phyloP scores from a whole-genome alignment of 92 coral and sea anemone species.

The Bergia sp. region DNA sequence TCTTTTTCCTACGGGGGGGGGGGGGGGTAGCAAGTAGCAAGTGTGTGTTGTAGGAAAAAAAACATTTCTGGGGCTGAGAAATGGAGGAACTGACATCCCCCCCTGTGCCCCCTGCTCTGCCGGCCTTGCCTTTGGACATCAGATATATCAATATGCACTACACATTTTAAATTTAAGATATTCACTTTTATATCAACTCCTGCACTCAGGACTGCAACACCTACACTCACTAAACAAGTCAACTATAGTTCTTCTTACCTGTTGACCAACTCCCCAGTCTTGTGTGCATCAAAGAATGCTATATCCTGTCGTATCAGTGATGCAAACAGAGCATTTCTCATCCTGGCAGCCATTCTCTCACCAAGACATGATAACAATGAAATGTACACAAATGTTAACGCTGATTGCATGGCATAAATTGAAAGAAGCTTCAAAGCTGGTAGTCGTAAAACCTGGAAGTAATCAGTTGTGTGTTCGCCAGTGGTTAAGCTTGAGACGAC shows the following conservation, averaged over 20 bases:
- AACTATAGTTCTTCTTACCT: conserved; percentile 58
- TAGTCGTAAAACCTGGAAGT: conserved; percentile 69
- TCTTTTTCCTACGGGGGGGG: too few species aligned
- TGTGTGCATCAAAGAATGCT: conserved; percentile 97
- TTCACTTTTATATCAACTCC: too few species aligned
- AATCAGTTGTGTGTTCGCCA: conserved; percentile 74
- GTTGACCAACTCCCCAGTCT: conserved; percentile 94
- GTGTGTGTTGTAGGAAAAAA: too few species aligned
- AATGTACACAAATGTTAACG: conserved; percentile 88
- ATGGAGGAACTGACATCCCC: too few species aligned
- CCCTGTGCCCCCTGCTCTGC: too few species aligned
- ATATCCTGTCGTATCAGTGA: conserved; percentile 90
- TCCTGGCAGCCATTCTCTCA: conserved; percentile 90
- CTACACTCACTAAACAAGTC: too few species aligned
- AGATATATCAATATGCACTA: too few species aligned
- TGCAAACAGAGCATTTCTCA: conserved; percentile 85
- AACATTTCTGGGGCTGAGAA: too few species aligned
- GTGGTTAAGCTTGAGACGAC: conserved; percentile 87
- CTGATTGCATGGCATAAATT: conserved; percentile 82
- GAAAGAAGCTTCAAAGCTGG: conserved; percentile 85
- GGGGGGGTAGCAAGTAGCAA: too few species aligned
- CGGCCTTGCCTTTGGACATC: too few species aligned
- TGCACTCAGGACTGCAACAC: too few species aligned
- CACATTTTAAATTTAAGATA: too few species aligned
- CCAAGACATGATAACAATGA: conserved; percentile 94